phyloP scores from a whole-genome alignment of 2,113 vertebrate genomes.

The Perca schrenkii region DNA sequence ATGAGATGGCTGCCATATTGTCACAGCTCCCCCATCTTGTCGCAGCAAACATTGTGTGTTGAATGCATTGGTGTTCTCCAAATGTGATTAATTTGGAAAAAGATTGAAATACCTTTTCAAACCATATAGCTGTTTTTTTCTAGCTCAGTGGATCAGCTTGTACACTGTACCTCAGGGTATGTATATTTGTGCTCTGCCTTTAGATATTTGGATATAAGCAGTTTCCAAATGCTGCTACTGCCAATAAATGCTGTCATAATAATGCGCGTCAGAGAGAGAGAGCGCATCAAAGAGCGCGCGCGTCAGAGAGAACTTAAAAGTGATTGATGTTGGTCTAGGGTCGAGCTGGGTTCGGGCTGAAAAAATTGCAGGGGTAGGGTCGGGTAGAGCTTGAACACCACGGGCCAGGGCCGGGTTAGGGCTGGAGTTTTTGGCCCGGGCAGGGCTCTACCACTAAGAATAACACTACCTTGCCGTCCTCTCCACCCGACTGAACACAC shows the following conservation, averaged over 20 bases:
- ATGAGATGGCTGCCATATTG: slow-evolving; percentile 24
- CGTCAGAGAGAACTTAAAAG: too few relatives aligned
- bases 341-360: too few relatives aligned
- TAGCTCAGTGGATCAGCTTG: slow-evolving; percentile 3
- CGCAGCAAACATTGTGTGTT: not conserved
- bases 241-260: not conserved
- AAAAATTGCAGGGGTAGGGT: too few relatives aligned
- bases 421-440: too few relatives aligned
- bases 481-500: too few relatives aligned
- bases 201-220: slow-evolving; percentile 5
- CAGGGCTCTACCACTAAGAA: too few relatives aligned
- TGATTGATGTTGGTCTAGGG: too few relatives aligned
- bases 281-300: too few relatives aligned
- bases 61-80: not conserved
- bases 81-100: slow-evolving; percentile 4
- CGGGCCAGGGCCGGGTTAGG: too few relatives aligned
- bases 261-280: too few relatives aligned
- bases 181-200: slow-evolving; percentile 20
- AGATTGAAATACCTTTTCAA: not conserved
- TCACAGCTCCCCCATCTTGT: slow-evolving; percentile 42
- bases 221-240: not conserved
- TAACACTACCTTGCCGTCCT: too few relatives aligned
- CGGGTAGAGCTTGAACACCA: too few relatives aligned
- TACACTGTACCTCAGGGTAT: not conserved
- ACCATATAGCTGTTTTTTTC: not conserved